Evolutionary conservation across 1,140 invertebrate genomes (phyloP), one percentile per base, ranked within the genome.

Genomic region (Anastatus disparis): DNA sequence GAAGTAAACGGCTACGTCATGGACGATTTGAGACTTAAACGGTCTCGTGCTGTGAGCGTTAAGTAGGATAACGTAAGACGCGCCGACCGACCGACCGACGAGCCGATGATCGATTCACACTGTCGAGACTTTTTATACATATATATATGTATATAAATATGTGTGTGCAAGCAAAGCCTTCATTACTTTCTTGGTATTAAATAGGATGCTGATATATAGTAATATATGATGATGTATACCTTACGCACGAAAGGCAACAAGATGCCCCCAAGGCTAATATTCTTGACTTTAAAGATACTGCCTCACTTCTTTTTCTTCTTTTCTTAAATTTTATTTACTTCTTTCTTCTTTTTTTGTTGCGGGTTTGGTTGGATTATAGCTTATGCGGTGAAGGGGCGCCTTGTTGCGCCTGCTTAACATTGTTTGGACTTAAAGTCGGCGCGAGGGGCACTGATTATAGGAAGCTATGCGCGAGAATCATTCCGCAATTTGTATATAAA

Each of bases 71-170:
- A 27, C 3, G 10, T 35, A 35, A 35, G 31, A 35, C 46, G 4
- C 40, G 38, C 24, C 58, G n/a, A n/a, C n/a, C n/a, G n/a, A n/a
- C n/a, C n/a, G n/a, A n/a, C n/a, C n/a, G n/a, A n/a, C n/a, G 58
- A 63, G 13, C 48, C 58, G 48, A 53, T 62, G 67, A 69, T 62
- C 56, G 67, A 69, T 69, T 61, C 46, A 56, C 9, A 1, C 24
- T 15, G 26, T 29, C 26, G 10, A 26, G 6, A 24, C n/a, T n/a
- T n/a, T n/a, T n/a, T n/a, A n/a, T n/a, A n/a, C n/a, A n/a, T n/a
- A n/a, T n/a, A n/a, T n/a, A n/a, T n/a, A n/a, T n/a, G n/a, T n/a
- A n/a, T n/a, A n/a, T n/a, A n/a, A n/a, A n/a, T n/a, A n/a, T n/a
- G n/a, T n/a, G n/a, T n/a, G n/a, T n/a, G n/a, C n/a, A n/a, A n/a